A percentile compares a stretch with the other conserved stretches of the same genome.
Conservation (phyloP, 2,888 invertebrate species). For the Pterostichus niger region DNA sequence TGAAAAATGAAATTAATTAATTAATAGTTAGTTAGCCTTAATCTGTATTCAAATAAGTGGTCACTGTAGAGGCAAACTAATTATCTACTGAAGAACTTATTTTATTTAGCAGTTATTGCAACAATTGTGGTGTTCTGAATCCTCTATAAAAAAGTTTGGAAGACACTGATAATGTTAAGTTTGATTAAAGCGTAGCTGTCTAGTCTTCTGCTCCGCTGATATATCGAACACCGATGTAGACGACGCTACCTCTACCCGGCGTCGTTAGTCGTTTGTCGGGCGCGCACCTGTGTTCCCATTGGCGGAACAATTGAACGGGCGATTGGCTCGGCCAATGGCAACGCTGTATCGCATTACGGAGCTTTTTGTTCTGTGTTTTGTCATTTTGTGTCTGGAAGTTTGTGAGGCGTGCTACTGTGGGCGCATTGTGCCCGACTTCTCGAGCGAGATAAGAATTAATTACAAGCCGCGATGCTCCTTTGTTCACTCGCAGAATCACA, state of each 20-base stretch:
- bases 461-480: conserved; percentile 76
- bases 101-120: too few relatives aligned
- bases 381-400: conserved; percentile 77
- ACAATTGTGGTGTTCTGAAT: too few relatives aligned
- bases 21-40: too few relatives aligned
- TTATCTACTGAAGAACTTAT: too few relatives aligned
- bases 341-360: conserved; percentile 76
- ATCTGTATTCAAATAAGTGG: too few relatives aligned
- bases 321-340: conserved; percentile 76
- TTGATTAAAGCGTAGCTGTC: neutral
- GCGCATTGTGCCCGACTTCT: conserved; percentile 75
- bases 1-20: too few relatives aligned
- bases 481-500: conserved; percentile 75
- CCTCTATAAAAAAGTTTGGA: neutral
- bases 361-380: conserved; percentile 77
- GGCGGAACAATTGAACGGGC: conserved; percentile 75
- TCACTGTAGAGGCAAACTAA: too few relatives aligned
- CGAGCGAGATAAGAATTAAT: conserved; percentile 79
- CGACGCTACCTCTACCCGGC: conserved; percentile 68
- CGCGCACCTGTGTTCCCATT: conserved; percentile 75
- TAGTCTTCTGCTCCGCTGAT: neutral
- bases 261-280: conserved; percentile 65
- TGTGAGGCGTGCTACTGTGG: conserved; percentile 74
- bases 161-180: neutral
- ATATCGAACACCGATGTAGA: conserved; percentile 48